Evolutionary conservation across 2,113 vertebrate species (phyloP), one percentile per base, ranked within the genome.

Genomic region (Pachycephala philippinensis): DNA sequence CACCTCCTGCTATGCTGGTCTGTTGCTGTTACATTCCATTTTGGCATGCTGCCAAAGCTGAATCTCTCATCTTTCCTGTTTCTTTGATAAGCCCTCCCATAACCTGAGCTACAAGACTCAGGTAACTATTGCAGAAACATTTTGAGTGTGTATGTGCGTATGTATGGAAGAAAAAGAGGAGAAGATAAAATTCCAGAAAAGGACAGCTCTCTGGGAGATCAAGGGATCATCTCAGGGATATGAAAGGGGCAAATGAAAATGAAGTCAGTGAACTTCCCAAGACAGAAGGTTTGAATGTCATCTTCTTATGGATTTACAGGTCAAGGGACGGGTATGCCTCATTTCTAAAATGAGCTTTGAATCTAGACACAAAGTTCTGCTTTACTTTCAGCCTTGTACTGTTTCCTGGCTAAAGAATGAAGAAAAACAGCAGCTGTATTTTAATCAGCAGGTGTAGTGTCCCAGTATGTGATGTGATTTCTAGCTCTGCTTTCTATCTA

Each of bases 31-130:
- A 31, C 30, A 13, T 49, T 68, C 54, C 28, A 39, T 83, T 89
- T 92, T 91, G n/a, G 47, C 96, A 98, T 98, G 97, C 98, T 66
- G 98, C 95, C 24, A 94, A 98, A 97, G 96, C n/a, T 96, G 95
- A 20, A 74, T 93, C 24, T 96, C 97, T 72, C 98, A 12, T 60
- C 30, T 81, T 74, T 65, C 23, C 13, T 9, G 11, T 52, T 77
- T 74, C 15, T 97, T 93, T 92, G 97, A 97, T 91, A 98, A 98
- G 21, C 90, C 90, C 10, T 98, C 89, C 42, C 79, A 97, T 60
- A 64, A 47, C 27, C 6, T 40, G 95, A 98, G 18, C 52, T 98
- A 96, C 52, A 79, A 92, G 22, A 94, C 97, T 71, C 97, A 90
- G 37, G 83, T 96, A 65, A 95, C 92, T 98, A 60, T 70, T 44